These are phyloP conservation scores for Torymus aiolomorphi DNA, from an alignment of 2,888 invertebrate genomes.

Conservation along the genomic window DNA sequence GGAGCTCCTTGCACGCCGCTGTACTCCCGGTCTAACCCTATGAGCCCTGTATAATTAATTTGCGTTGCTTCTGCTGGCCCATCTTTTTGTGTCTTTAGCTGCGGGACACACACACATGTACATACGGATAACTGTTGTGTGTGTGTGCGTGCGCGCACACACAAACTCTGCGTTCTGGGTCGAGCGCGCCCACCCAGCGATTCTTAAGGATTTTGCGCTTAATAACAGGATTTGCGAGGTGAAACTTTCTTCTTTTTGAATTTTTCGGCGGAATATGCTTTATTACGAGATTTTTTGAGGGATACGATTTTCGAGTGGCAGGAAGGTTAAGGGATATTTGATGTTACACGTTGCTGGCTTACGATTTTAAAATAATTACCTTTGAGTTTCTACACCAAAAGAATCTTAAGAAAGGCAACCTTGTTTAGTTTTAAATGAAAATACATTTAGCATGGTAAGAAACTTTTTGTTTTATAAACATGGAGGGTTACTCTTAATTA, in stretches of 20 bases:
- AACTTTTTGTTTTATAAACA: not conserved
- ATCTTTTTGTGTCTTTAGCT: conserved; percentile 23
- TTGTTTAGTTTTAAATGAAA: conserved; percentile 37
- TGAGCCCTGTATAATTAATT: conserved; percentile 49
- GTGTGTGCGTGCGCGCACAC: too few relatives aligned
- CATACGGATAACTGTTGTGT: not conserved
- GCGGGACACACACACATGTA: not conserved
- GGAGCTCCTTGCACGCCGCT: conserved; percentile 8
- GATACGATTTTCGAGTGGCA: too few relatives aligned
- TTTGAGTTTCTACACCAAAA: not conserved
- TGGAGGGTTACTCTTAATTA: too few relatives aligned
- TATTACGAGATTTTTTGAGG: not conserved
- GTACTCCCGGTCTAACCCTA: conserved; percentile 1
- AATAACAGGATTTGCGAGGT: conserved; percentile 2
- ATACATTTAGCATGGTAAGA: not conserved
- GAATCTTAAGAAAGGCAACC: not conserved
- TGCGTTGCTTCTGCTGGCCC: not conserved
- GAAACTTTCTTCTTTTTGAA: conserved; percentile 7
- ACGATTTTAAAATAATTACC: not conserved
- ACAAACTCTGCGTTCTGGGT: conserved; percentile 18
- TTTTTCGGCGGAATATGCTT: not conserved
- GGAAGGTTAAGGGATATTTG: too few relatives aligned
- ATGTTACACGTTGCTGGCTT: too few relatives aligned
- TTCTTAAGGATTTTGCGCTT: conserved; percentile 34
- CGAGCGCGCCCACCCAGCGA: conserved; percentile 22